Conservation (phyloP, 2,113 vertebrate species). For the Chaetodon auriga region DNA sequence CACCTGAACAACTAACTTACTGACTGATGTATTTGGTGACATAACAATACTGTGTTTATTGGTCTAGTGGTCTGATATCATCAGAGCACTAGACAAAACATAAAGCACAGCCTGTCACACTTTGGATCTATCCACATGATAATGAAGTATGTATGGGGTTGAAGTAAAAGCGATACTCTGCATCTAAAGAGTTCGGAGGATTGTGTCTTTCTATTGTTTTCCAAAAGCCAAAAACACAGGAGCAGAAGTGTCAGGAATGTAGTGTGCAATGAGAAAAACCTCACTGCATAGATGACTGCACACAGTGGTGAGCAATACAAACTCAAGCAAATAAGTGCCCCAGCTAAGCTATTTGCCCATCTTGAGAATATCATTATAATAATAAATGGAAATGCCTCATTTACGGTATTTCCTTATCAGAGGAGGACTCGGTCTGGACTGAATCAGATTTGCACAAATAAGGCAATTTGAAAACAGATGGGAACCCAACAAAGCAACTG, state of each 20-base stretch:
- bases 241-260: background rate
- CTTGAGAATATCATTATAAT: slow-evolving; percentile 31
- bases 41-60: too few species aligned
- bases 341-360: background rate
- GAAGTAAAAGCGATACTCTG: background rate
- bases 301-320: background rate
- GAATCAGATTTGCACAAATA: slow-evolving; percentile 33
- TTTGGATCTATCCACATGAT: background rate
- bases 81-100: too few species aligned
- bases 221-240: background rate
- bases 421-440: background rate
- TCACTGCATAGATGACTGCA: background rate
- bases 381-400: slow-evolving; percentile 39
- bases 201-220: background rate
- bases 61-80: too few species aligned
- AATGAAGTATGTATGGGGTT: background rate
- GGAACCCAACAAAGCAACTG: slow-evolving; percentile 53
- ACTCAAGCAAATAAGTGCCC: background rate
- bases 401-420: slow-evolving; percentile 24
- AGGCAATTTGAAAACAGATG: slow-evolving; percentile 49
- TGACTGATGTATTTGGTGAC: too few species aligned
- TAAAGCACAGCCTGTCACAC: background rate
- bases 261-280: background rate
- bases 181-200: background rate
- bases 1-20: too few species aligned